Evolutionary conservation across 2,888 invertebrate genomes (phyloP).

Genomic region (Uloborus plumipes): DNA sequence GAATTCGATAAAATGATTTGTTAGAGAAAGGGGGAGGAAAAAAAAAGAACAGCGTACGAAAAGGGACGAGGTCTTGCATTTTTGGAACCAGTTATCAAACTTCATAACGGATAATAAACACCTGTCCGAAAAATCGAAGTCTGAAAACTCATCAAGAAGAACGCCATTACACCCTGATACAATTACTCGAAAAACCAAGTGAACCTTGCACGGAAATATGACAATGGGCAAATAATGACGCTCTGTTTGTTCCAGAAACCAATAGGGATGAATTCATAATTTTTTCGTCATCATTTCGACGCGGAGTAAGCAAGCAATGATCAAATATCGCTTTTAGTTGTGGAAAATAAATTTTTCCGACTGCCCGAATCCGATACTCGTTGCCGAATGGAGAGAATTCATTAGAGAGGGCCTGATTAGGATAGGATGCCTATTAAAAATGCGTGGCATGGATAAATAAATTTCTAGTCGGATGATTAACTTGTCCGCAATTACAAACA

Average conservation of each 20-base stretch:
- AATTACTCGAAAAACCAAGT: constrained; percentile 51
- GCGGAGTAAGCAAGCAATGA: not conserved
- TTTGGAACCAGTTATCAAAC: too few species aligned
- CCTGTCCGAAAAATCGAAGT: constrained; percentile 45
- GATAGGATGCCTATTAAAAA: constrained; percentile 43
- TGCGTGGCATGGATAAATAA: constrained; percentile 58
- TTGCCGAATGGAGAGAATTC: constrained; percentile 18
- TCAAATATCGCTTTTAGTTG: constrained; percentile 53
- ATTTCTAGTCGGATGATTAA: constrained; percentile 55
- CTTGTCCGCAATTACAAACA: constrained; percentile 61
- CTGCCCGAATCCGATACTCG: constrained; percentile 44
- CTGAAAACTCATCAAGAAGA: constrained; percentile 1
- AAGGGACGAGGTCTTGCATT: too few species aligned
- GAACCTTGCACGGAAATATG: constrained; percentile 3
- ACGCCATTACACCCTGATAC: constrained; percentile 11
- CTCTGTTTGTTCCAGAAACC: constrained; percentile 22
- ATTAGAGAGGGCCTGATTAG: constrained; percentile 57
- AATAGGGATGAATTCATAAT: not conserved
- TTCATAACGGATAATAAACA: constrained; percentile 33
- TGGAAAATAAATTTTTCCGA: constrained; percentile 22
- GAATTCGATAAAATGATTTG: too few species aligned
- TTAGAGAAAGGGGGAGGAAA: too few species aligned
- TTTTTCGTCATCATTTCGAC: not conserved
- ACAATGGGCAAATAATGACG: constrained; percentile 49
- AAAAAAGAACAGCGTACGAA: too few species aligned